Evolutionary conservation across 2,888 invertebrate genomes (phyloP), one percentile per base, ranked within the genome.

Genomic region (Idaea dimidiata): DNA sequence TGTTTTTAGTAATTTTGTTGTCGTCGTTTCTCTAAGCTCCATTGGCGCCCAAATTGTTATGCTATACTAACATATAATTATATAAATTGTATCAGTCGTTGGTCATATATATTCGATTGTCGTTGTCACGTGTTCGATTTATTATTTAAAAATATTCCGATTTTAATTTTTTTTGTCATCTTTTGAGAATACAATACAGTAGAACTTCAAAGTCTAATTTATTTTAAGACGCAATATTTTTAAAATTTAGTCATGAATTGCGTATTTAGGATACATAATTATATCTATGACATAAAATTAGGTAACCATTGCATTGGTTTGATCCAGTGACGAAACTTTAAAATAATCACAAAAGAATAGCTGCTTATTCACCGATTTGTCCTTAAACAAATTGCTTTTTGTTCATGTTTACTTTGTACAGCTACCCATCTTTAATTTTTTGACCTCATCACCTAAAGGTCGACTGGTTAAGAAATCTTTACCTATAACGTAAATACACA

Each of bases 341-440:
- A 14, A 14, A 43, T 8, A 43, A 43, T 43, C 43, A 43, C 10
- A 43, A 43, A 43, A 43, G 43, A 8, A 43, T 43, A 10, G 14
- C 14, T 66, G 58, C 59, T 66, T 65, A 70, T 67, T 64, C 65
- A 68, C 63, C 62, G 57, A 59, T 32, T 17, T 61, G 68, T 72
- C 71, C 71, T 68, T 66, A 70, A 69, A 67, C 65, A 61, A 68
- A 67, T 63, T 66, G 66, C 65, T 70, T 70, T 72, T 70, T 70
- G 70, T 70, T 72, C 66, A 62, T 70, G 66, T 68, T 68, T 69
- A 71, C 72, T 72, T 67, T 68, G 70, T 67, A 67, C 10, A 10
- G 66, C 73, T 67, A 71, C 72, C 69, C 72, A 72, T 73, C 72
- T 72, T 73, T 70, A 69, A 68, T 68, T 71, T 71, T 71, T 71